Evolutionary conservation across 2,113 vertebrate species (phyloP).

Genomic region (Ondatra zibethicus): DNA sequence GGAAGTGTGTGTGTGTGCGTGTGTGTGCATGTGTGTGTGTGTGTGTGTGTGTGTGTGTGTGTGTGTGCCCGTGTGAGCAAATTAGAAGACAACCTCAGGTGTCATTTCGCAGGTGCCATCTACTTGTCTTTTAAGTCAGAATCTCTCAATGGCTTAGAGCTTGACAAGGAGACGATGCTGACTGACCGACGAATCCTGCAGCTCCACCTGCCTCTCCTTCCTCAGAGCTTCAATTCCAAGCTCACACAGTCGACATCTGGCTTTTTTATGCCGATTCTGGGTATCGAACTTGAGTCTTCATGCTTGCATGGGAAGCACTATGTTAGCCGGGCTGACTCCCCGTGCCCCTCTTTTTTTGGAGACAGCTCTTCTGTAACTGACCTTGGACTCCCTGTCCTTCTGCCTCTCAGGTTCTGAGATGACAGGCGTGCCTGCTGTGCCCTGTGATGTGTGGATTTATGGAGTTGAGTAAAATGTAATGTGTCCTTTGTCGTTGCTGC

Average conservation of each 20-base stretch:
- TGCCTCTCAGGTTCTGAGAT: neutral
- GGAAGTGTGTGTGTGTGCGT: neutral
- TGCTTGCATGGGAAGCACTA: neutral
- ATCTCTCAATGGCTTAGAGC: neutral
- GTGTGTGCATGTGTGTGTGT: neutral
- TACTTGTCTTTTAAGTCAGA: neutral
- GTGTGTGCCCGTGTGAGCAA: neutral
- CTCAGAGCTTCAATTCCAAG: neutral
- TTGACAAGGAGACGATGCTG: neutral
- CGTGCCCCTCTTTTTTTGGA: neutral
- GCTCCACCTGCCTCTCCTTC: neutral
- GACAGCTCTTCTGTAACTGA: neutral
- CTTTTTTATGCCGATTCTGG: neutral
- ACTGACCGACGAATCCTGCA: neutral
- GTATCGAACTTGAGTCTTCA: neutral
- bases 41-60: neutral
- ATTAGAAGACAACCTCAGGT: neutral
- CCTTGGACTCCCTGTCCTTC: neutral
- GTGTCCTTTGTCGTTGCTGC: neutral
- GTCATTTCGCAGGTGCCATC: neutral
- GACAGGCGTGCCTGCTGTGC: neutral
- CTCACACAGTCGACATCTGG: neutral
- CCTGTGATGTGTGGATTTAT: neutral
- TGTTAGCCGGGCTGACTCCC: neutral
- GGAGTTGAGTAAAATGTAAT: neutral